Conservation (phyloP, 1,140 invertebrate species). For the Drosophila pseudoobscura region DNA sequence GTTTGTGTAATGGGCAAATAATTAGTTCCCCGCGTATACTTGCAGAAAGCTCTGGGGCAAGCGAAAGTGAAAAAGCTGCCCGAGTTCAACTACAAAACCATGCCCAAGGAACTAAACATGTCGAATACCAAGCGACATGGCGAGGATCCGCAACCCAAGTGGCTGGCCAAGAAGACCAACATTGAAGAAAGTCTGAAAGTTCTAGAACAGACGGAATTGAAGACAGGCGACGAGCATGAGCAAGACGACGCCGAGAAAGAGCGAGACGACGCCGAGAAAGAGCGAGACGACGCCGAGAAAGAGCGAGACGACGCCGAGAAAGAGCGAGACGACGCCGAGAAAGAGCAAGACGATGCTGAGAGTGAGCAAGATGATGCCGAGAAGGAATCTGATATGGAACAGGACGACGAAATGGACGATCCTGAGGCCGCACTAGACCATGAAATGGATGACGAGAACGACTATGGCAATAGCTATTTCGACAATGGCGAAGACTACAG, state of each 20-base stretch:
- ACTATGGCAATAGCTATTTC: constrained; percentile 92
- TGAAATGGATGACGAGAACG: constrained; percentile 90
- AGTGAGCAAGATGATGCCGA: constrained; percentile 67
- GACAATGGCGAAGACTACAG: constrained; percentile 94
- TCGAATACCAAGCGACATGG: constrained; percentile 54
- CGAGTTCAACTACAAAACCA: constrained; percentile 85
- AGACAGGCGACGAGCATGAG: constrained; percentile 84
- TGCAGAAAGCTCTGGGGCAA: constrained; percentile 87
- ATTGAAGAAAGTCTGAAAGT: constrained; percentile 83
- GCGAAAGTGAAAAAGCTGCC: constrained; percentile 84
- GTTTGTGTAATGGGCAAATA: too few relatives aligned
- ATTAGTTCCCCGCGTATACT: background rate
- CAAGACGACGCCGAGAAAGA: constrained; percentile 58
- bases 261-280: too few relatives aligned
- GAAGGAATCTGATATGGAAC: constrained; percentile 83
- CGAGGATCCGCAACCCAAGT: constrained; percentile 30
- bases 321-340: constrained; percentile 31
- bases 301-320: too few relatives aligned
- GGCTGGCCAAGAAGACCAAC: constrained; percentile 60
- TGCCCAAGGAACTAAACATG: constrained; percentile 85
- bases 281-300: too few relatives aligned
- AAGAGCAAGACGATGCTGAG: too few relatives aligned
- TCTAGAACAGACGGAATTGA: constrained; percentile 86
- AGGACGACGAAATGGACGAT: constrained; percentile 78
- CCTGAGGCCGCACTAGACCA: constrained; percentile 85